These are phyloP conservation scores for Troides aeacus DNA, from an alignment of 2,888 invertebrate species.

Conservation along the genomic window DNA sequence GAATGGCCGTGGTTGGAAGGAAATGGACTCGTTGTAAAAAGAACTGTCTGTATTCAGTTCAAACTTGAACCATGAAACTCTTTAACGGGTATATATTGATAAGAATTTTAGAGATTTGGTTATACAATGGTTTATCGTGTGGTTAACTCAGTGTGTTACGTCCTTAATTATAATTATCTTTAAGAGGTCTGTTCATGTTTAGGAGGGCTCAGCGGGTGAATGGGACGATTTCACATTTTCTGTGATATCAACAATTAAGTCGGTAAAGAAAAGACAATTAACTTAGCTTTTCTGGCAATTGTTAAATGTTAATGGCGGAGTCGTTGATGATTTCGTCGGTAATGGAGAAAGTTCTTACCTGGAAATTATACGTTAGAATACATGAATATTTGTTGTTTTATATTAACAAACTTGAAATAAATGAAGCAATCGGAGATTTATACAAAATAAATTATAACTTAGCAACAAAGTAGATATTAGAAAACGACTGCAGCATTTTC, in stretches of 20 bases:
- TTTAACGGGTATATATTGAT: neutral
- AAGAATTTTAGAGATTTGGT: neutral
- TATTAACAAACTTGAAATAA: neutral
- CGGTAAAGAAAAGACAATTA: constrained; percentile 12
- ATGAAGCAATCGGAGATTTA: neutral
- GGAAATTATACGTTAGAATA: neutral
- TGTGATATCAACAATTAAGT: neutral
- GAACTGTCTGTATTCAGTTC: neutral
- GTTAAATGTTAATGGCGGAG: neutral
- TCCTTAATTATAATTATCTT: neutral
- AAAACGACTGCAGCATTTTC: constrained; percentile 51
- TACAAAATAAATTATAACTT: constrained; percentile 12
- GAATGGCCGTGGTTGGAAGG: constrained; percentile 41
- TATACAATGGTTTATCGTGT: neutral
- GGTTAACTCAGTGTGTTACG: neutral
- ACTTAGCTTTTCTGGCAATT: constrained; percentile 38
- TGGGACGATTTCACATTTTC: constrained; percentile 47
- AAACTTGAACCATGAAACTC: neutral
- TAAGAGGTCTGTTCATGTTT: constrained; percentile 41
- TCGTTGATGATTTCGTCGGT: constrained; percentile 10
- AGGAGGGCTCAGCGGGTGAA: constrained; percentile 62
- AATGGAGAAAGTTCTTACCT: constrained; percentile 19
- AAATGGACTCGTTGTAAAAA: constrained; percentile 39
- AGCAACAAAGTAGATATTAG: constrained; percentile 23
- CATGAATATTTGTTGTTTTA: constrained; percentile 6